Conservation (phyloP, 2,888 invertebrate species). For the Xanthorhoe spadicearia region DNA sequence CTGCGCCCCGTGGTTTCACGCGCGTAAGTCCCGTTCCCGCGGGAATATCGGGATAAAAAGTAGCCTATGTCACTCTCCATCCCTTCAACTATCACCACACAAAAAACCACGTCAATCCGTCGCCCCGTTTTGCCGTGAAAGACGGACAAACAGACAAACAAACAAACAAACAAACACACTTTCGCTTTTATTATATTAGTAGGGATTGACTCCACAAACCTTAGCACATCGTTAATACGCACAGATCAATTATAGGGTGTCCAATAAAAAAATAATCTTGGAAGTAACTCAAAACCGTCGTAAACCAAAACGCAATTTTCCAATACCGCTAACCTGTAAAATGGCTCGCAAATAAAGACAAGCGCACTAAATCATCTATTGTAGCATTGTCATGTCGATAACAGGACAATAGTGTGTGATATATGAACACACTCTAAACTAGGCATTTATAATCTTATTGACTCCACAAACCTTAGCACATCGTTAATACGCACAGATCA, state of each 20-base stretch:
- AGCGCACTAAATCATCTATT: constrained; percentile 43
- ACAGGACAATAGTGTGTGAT: constrained; percentile 59
- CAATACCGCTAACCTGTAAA: constrained; percentile 45
- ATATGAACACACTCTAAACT: constrained; percentile 59
- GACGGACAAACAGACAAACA: too few species aligned
- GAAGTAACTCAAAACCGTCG: not conserved
- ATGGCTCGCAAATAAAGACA: constrained; percentile 50
- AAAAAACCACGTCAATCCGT: too few species aligned
- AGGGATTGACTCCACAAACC: not conserved
- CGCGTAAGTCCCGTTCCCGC: too few species aligned
- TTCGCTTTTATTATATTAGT: too few species aligned
- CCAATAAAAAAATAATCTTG: not conserved
- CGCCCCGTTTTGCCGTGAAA: too few species aligned
- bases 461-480: not conserved
- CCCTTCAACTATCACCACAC: too few species aligned
- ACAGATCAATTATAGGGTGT: not conserved
- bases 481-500: not conserved
- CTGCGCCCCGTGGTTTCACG: too few species aligned
- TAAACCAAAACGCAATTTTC: constrained; percentile 22
- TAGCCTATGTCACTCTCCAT: too few species aligned
- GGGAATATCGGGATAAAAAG: too few species aligned
- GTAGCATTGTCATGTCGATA: constrained; percentile 61
- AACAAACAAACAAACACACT: too few species aligned
- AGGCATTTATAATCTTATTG: constrained; percentile 32
- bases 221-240: not conserved